phyloP scores from a whole-genome alignment of 1,140 invertebrate species.

The Drosophila willistoni region DNA sequence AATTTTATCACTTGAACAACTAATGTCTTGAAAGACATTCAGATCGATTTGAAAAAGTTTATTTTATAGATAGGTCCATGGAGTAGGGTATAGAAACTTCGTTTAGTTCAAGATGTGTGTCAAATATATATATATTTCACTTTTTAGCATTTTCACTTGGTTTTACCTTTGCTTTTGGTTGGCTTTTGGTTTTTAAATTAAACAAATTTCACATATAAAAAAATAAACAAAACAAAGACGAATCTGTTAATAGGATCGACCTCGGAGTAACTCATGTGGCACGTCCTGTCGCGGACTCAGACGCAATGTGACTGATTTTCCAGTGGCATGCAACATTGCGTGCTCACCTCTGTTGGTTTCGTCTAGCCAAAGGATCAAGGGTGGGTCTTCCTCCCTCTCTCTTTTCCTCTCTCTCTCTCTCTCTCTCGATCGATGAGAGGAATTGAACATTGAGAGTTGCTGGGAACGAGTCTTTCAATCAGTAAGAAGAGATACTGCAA shows the following conservation, averaged over 20 bases:
- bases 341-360: constrained; percentile 32
- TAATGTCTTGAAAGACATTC: too few relatives aligned
- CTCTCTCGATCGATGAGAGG: constrained; percentile 19
- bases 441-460: neutral
- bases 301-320: constrained; percentile 67
- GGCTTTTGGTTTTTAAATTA: neutral
- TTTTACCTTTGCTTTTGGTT: constrained; percentile 8
- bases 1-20: neutral
- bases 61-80: too few relatives aligned
- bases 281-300: constrained; percentile 49
- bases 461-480: neutral
- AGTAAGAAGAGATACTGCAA: neutral
- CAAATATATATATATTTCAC: too few relatives aligned
- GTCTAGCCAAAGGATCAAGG: neutral
- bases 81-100: too few relatives aligned
- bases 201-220: constrained; percentile 15
- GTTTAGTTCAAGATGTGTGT: too few relatives aligned
- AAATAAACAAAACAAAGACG: constrained; percentile 5
- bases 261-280: constrained; percentile 19
- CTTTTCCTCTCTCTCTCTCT: too few relatives aligned
- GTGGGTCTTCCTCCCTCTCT: neutral
- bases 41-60: too few relatives aligned
- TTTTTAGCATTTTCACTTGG: neutral
- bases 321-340: constrained; percentile 52
- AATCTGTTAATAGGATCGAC: neutral